Evolutionary conservation across 2,888 invertebrate species (phyloP).

Genomic region (Macrophya alboannulata): DNA sequence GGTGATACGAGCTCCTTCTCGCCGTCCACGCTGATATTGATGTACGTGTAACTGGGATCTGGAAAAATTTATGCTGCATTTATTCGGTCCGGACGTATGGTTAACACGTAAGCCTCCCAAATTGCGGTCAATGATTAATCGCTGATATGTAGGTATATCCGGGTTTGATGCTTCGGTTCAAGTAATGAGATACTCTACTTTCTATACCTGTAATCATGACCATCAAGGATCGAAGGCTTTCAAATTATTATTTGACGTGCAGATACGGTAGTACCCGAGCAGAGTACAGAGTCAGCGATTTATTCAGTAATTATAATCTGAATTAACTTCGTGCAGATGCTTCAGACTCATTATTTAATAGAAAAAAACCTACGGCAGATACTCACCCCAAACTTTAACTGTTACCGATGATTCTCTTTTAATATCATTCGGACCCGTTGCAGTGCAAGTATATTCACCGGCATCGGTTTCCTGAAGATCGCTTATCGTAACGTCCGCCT

Average conservation of each 20-base stretch:
- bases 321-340: conserved; percentile 63
- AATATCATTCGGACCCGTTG: conserved; percentile 52
- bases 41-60: conserved; percentile 68
- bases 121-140: too few species aligned
- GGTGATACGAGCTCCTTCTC: conserved; percentile 62
- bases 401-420: conserved; percentile 24
- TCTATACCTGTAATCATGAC: too few species aligned
- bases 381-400: conserved; percentile 68
- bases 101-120: too few species aligned
- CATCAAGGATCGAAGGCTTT: background rate
- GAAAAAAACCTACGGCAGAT: background rate
- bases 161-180: too few species aligned
- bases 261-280: background rate
- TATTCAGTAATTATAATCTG: background rate
- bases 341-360: conserved; percentile 64
- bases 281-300: background rate
- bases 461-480: conserved; percentile 69
- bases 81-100: too few species aligned
- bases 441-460: conserved; percentile 70
- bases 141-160: too few species aligned
- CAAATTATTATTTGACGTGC: background rate
- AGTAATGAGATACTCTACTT: too few species aligned
- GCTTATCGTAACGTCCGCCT: conserved; percentile 65
- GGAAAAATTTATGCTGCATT: background rate
- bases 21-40: conserved; percentile 66